These are phyloP conservation scores for Pampusana beccarii DNA, from an alignment of 2,113 vertebrate species.

Conservation along the genomic window DNA sequence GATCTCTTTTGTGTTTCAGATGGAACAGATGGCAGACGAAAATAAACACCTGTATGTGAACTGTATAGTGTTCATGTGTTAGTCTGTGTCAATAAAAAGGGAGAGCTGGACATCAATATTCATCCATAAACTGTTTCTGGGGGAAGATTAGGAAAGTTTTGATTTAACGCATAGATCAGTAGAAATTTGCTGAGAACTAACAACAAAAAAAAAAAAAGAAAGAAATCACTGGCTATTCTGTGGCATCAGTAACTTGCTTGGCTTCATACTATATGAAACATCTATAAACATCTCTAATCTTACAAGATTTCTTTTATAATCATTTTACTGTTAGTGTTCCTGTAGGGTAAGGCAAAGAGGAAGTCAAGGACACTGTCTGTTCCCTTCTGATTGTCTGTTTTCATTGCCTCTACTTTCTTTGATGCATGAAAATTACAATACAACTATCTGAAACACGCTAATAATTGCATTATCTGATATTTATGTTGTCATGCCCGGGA, in stretches of 20 bases:
- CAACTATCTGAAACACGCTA: background rate
- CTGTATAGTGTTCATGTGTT: background rate
- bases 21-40: conserved; percentile 66
- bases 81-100: background rate
- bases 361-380: background rate
- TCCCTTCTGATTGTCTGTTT: background rate
- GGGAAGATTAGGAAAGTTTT: background rate
- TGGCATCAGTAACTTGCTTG: background rate
- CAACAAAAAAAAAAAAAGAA: background rate
- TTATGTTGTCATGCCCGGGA: background rate
- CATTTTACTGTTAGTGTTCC: background rate
- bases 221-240: background rate
- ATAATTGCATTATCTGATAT: background rate
- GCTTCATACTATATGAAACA: background rate
- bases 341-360: background rate
- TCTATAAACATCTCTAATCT: background rate
- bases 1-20: conserved; percentile 44
- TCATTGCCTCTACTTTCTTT: background rate
- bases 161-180: background rate
- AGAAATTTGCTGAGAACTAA: background rate
- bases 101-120: background rate
- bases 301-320: background rate
- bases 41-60: conserved; percentile 64
- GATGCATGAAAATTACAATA: background rate
- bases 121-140: background rate